Evolutionary conservation across 2,113 vertebrate species (phyloP).

Genomic region (Oplegnathus fasciatus): DNA sequence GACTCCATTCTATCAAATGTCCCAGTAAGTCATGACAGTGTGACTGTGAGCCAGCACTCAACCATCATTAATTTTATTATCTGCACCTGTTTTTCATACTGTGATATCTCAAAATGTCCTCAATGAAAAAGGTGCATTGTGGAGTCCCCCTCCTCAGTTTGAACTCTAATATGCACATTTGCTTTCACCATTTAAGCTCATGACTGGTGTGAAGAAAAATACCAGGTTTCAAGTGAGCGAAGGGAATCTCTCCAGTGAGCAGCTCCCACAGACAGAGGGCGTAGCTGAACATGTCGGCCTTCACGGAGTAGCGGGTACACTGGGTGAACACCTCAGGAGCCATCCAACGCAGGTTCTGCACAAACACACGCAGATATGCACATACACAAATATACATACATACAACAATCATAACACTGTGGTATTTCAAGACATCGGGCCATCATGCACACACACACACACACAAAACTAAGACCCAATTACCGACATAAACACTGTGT

Average conservation of each 20-base stretch:
- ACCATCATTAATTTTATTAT: too few species aligned
- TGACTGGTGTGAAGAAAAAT: constrained; percentile 36
- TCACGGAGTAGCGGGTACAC: constrained; percentile 94
- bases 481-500: constrained; percentile 59
- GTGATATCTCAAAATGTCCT: not conserved
- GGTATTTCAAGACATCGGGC: not conserved
- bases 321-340: constrained; percentile 96
- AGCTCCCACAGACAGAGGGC: constrained; percentile 97
- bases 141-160: not conserved
- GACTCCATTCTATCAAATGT: too few species aligned
- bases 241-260: constrained; percentile 93
- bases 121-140: not conserved
- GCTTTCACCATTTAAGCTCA: not conserved
- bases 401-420: not conserved
- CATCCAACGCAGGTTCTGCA: constrained; percentile 98
- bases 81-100: too few species aligned
- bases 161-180: not conserved
- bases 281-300: constrained; percentile 96
- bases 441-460: not conserved
- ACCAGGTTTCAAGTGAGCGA: constrained; percentile 96
- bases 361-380: constrained; percentile 37
- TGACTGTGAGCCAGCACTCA: too few species aligned
- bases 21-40: too few species aligned
- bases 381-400: not conserved
- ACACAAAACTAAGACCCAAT: constrained; percentile 47